Base-by-base conservation (phyloP, 35 echinoderm and acorn worm species). In the Strongylocentrotus purpuratus region DNA sequence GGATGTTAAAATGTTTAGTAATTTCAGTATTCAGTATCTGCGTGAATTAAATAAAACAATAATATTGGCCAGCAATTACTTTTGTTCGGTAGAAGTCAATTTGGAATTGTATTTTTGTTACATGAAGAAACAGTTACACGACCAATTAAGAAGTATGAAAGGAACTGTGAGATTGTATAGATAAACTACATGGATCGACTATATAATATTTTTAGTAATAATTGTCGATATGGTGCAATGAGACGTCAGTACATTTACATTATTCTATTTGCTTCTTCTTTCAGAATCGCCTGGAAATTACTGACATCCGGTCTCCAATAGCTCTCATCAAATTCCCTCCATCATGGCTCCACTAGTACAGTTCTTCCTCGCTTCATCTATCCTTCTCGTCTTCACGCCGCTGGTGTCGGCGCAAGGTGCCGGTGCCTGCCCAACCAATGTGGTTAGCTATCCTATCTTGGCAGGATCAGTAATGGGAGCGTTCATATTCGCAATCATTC, bases 401-500 rank as follows among this genome's bases (percentile, higher is more conserved):
- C 46, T 58, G n/a, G 48, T 58, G 91, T 47, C 91, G 46, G 91
- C 17, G 48, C 91, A 93, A 58, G 87, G 33, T 46, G 48, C 91
- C 15, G 91, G 46, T 4, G 91, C 91, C 12, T 93, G 91, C 46
- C 91, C 91, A 11, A 89, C 87, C 14, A 89, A 89, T 46, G 87
- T 89, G 45, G 48, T 93, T 9, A 93, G 46, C 91, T 46, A 33
- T 46, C 32, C 32, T 46, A 28, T 58, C 31, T 32, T 93, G 17
- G 91, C 46, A 47, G 91, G 91, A 32, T 93, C 91, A 32, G 91
- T 93, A 9, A 46, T 93, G 32, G 91, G 33, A 93, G 91, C 91
- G 31, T 93, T 93, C n/a, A 58, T 93, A 18, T 14, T 58, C 4
- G 91, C 91, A 7, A 93, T 93, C n/a, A 93, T 93, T 32, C 91